Conservation (phyloP, 2,797 vertebrate genomes). For the Alca torda region DNA sequence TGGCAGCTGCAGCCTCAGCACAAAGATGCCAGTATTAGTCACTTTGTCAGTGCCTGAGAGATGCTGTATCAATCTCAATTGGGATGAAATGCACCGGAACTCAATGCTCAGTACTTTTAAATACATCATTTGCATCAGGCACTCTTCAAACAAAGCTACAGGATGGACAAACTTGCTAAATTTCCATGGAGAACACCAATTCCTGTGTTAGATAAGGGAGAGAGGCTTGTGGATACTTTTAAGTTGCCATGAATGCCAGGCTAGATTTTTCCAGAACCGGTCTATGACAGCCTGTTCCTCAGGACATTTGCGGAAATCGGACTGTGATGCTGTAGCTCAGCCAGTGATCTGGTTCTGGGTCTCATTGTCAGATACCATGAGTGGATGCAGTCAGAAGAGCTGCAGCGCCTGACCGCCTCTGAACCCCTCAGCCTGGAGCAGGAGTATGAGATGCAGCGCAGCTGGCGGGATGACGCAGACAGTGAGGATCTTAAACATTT, state of each 20-base stretch:
- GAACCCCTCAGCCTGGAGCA: slow-evolving; percentile 91
- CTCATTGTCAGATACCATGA: slow-evolving; percentile 83
- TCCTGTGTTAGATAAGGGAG: neutral
- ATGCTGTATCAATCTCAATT: neutral
- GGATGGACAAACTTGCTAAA: neutral
- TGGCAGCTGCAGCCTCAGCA: neutral
- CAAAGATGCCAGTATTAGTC: neutral
- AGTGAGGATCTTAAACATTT: slow-evolving; percentile 76
- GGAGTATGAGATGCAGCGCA: slow-evolving; percentile 91
- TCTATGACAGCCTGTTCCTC: neutral
- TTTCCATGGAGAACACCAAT: neutral
- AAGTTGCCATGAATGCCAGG: neutral
- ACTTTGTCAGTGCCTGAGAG: neutral
- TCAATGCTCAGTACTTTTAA: neutral
- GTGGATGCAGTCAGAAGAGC: slow-evolving; percentile 93
- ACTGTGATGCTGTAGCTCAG: neutral
- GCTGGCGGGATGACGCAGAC: slow-evolving; percentile 89
- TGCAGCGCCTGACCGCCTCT: slow-evolving; percentile 90
- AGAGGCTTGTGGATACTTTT: neutral
- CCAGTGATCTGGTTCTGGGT: neutral
- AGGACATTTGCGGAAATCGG: rapidly evolving
- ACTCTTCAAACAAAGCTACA: neutral
- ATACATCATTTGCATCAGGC: neutral
- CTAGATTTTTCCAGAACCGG: neutral
- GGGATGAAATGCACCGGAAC: rapidly evolving